Conservation (phyloP, 1,140 invertebrate species). For the Gonioctena quinquepunctata region DNA sequence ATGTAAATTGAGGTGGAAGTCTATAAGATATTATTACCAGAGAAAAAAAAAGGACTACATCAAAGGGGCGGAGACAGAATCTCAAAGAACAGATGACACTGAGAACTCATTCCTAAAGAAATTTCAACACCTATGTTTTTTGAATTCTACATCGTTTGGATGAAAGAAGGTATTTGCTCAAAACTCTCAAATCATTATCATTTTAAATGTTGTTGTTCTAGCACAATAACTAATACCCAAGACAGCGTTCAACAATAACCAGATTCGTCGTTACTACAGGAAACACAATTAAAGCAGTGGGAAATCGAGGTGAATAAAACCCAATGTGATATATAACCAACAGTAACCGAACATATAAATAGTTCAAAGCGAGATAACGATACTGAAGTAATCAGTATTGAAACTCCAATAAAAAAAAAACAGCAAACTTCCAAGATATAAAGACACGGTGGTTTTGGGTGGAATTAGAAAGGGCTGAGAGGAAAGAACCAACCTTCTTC, state of each 20-base stretch:
- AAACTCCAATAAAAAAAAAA: background rate
- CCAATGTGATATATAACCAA: too few species aligned
- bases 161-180: background rate
- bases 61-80: background rate
- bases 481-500: background rate
- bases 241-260: background rate
- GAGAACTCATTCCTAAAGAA: background rate
- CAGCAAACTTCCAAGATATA: background rate
- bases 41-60: background rate
- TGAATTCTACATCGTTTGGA: background rate
- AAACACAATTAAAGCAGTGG: too few species aligned
- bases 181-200: background rate
- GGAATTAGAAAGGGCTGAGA: constrained; percentile 1
- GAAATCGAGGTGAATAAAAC: too few species aligned
- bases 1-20: background rate
- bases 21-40: background rate
- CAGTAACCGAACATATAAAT: background rate
- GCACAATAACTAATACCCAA: background rate
- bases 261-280: too few species aligned
- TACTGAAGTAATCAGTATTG: background rate
- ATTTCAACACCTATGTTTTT: background rate
- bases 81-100: background rate
- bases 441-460: background rate
- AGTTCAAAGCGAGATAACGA: background rate
- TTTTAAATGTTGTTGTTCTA: background rate